A percentile compares a stretch with the other conserved stretches of the same genome.
Conservation (phyloP, 2,888 invertebrate species). For the Plagodis pulveraria region DNA sequence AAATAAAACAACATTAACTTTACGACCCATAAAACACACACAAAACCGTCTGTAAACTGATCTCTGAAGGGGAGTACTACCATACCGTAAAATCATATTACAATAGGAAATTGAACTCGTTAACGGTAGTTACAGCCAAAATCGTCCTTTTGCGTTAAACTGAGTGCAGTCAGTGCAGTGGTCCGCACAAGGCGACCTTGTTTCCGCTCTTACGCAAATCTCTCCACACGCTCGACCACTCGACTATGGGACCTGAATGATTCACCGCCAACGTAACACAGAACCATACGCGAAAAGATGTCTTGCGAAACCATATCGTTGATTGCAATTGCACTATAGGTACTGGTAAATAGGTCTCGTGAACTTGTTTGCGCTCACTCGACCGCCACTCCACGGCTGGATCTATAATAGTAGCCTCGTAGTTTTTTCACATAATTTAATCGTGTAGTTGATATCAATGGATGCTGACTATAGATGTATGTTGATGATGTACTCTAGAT, state of each 20-base stretch:
- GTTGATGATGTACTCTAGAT: too few species aligned
- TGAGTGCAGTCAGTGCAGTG: conserved; percentile 50
- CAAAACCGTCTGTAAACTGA: conserved; percentile 39
- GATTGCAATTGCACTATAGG: conserved; percentile 42
- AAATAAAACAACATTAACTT: conserved; percentile 37
- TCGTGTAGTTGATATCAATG: conserved; percentile 15
- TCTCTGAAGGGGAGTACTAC: conserved; percentile 18
- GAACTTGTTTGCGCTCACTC: conserved; percentile 24
- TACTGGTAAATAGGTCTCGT: conserved; percentile 32
- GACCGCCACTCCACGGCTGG: conserved; percentile 17
- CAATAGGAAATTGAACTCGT: too few species aligned
- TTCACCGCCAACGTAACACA: conserved; percentile 43
- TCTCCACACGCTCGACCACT: conserved; percentile 25
- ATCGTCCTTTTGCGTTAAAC: conserved; percentile 17
- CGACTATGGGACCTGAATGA: conserved; percentile 45
- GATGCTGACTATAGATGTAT: conserved; percentile 6
- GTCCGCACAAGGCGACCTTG: conserved; percentile 51
- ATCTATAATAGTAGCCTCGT: conserved; percentile 11
- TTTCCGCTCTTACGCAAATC: conserved; percentile 55
- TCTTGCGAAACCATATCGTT: conserved; percentile 46
- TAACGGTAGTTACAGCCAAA: too few species aligned
- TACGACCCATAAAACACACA: conserved; percentile 44
- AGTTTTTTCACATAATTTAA: conserved; percentile 20
- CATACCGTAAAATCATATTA: too few species aligned
- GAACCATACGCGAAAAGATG: conserved; percentile 45